Evolutionary conservation across 1,140 invertebrate genomes (phyloP), one percentile per base, ranked within the genome.

Genomic region (Brachionus angularis): DNA sequence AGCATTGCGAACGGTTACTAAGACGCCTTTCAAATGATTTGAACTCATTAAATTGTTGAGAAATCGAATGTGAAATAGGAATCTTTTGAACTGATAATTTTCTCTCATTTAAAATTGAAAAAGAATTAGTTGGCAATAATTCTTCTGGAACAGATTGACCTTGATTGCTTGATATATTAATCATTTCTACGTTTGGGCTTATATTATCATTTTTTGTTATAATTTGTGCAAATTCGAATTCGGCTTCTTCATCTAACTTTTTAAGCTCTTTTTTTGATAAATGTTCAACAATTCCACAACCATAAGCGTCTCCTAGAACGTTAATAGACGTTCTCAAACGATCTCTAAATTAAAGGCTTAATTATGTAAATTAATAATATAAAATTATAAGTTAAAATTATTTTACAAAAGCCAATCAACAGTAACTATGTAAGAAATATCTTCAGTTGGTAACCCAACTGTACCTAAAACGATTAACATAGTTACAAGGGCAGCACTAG

Each of bases 201-300:
- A 39, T 36, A 46, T 67, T 50, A 14, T 2, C 18, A 10, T 10
- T 10, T 42, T 10, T 10, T 10, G 62, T 14, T 1, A 46, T 50
- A 34, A 67, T 67, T 67, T 50, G 27, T 23, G 42, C 12, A 47
- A 71, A 55, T 44, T 71, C 67, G 16, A 39, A 34, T 33, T 71
- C 46, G 5, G 34, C 50, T 39, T 52, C 33, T 71, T 71, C 69
- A 39, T 72, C 71, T 12, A 72, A 25, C 42, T 29, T 39, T 27
- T 84, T 84, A 42, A 92, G 84, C 78, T 96, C 91, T 12, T 86
- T 85, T 80, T 88, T 88, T 25, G 76, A 79, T 10, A 86, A 72
- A 72, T 85, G 83, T 71, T 83, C 75, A 1, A 86, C 84, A 29
- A 86, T 84, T 2, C 84, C 86, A 5, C 85, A 84, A 3, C 85